phyloP scores from a whole-genome alignment of 2,888 invertebrate species.

The Nipponacmea schrenckii region DNA sequence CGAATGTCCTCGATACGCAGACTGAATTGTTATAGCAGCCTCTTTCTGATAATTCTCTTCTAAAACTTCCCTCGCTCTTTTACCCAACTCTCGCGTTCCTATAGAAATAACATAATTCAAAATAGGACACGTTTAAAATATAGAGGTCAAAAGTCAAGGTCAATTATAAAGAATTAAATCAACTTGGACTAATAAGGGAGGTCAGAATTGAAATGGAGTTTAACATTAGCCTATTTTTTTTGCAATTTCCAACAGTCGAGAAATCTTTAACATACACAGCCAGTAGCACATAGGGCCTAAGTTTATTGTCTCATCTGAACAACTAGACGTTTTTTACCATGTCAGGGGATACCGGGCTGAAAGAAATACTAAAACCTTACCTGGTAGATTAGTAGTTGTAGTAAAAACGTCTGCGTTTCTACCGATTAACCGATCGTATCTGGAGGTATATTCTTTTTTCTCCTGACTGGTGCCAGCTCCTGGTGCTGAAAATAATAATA shows the following conservation, averaged over 20 bases:
- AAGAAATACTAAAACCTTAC: constrained; percentile 25
- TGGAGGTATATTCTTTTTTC: constrained; percentile 37
- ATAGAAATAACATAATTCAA: constrained; percentile 11
- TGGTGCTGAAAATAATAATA: not conserved
- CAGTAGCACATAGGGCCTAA: too few species aligned
- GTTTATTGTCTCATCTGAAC: too few species aligned
- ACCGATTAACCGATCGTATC: constrained; percentile 55
- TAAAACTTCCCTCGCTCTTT: constrained; percentile 11
- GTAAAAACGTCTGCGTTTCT: constrained; percentile 48
- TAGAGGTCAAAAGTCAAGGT: too few species aligned
- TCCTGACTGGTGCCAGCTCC: not conserved
- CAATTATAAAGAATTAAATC: too few species aligned
- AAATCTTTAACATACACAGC: too few species aligned
- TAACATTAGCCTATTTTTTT: too few species aligned
- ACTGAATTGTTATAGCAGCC: constrained; percentile 55
- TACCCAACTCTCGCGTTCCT: constrained; percentile 29
- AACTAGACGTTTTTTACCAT: too few species aligned
- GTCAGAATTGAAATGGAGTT: too few species aligned
- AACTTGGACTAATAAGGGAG: too few species aligned
- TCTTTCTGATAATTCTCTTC: constrained; percentile 25
- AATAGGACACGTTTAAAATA: too few species aligned
- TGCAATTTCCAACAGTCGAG: too few species aligned
- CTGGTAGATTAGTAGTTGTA: constrained; percentile 55
- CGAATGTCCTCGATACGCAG: constrained; percentile 50
- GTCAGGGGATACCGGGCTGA: too few species aligned